Percentiles rank a stretch among this genome's conserved stretches.
These are phyloP conservation scores for Setophaga coronata DNA, from an alignment of 2,113 vertebrate species.

Conservation along the genomic window DNA sequence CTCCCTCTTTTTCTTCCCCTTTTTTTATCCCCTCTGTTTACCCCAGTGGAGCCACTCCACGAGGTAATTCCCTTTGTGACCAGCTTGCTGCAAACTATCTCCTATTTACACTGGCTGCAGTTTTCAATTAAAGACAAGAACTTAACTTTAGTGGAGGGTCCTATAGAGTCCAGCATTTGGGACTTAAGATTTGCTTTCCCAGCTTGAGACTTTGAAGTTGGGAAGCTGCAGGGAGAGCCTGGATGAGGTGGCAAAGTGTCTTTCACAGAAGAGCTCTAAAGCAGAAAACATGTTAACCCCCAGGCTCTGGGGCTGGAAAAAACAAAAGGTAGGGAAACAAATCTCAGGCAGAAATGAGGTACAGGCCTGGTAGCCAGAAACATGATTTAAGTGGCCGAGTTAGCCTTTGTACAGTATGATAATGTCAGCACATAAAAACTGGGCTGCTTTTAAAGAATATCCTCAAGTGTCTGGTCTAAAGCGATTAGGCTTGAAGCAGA, in stretches of 20 bases:
- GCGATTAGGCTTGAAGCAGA: not conserved
- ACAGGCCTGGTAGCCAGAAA: not conserved
- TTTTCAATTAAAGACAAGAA: slow-evolving; percentile 70
- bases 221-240: not conserved
- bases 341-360: not conserved
- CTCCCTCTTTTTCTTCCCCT: not conserved
- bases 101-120: slow-evolving; percentile 57
- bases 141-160: slow-evolving; percentile 27
- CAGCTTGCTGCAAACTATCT: slow-evolving; percentile 37
- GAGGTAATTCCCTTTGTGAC: slow-evolving; percentile 71
- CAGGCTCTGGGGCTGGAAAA: not conserved
- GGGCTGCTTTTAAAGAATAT: not conserved
- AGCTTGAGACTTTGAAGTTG: slow-evolving; percentile 35
- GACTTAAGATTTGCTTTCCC: slow-evolving; percentile 40
- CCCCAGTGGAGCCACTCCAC: slow-evolving; percentile 40
- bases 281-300: slow-evolving; percentile 34
- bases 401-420: not conserved
- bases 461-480: not conserved
- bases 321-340: not conserved
- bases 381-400: not conserved
- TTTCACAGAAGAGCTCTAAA: slow-evolving; percentile 33
- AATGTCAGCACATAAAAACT: not conserved
- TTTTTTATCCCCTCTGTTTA: slow-evolving; percentile 31
- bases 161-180: slow-evolving; percentile 9
- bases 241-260: slow-evolving; percentile 13